A percentile compares a stretch with the other conserved stretches of the same genome.
Conservation (phyloP, 2,797 vertebrate genomes). For the Gallirallus australis region DNA sequence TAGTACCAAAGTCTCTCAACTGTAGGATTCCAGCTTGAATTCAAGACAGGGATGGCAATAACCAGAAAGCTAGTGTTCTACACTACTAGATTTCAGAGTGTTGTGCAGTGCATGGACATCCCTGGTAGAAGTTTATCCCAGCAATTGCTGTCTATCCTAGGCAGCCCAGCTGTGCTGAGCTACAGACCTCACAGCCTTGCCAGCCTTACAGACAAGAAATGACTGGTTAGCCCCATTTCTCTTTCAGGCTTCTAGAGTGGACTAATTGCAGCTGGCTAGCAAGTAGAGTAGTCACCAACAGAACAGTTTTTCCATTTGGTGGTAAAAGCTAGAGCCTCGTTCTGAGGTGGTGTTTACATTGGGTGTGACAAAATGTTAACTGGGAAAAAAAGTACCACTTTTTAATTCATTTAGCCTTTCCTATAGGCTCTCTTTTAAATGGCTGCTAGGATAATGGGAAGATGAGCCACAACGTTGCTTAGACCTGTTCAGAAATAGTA, state of each 20-base stretch:
- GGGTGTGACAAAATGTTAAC: not conserved
- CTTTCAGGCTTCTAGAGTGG: not conserved
- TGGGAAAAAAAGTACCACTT: not conserved
- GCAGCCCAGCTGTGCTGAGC: not conserved
- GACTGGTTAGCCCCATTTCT: not conserved
- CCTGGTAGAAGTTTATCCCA: not conserved
- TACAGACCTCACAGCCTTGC: not conserved
- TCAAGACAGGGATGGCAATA: not conserved
- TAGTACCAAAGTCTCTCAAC: not conserved
- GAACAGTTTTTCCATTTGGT: not conserved
- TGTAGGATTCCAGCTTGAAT: not conserved
- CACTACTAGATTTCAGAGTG: not conserved
- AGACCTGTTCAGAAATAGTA: not conserved
- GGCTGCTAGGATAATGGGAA: not conserved
- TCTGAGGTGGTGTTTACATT: not conserved
- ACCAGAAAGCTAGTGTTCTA: not conserved
- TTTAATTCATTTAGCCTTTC: not conserved
- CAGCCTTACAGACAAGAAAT: not conserved
- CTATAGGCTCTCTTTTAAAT: not conserved
- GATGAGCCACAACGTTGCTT: not conserved
- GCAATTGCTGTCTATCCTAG: not conserved
- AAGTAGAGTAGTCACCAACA: not conserved
- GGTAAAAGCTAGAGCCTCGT: not conserved
- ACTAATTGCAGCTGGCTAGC: not conserved
- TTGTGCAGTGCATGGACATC: not conserved